Evolutionary conservation across 2,113 vertebrate species (phyloP).

Genomic region (Glaucomys volans): DNA sequence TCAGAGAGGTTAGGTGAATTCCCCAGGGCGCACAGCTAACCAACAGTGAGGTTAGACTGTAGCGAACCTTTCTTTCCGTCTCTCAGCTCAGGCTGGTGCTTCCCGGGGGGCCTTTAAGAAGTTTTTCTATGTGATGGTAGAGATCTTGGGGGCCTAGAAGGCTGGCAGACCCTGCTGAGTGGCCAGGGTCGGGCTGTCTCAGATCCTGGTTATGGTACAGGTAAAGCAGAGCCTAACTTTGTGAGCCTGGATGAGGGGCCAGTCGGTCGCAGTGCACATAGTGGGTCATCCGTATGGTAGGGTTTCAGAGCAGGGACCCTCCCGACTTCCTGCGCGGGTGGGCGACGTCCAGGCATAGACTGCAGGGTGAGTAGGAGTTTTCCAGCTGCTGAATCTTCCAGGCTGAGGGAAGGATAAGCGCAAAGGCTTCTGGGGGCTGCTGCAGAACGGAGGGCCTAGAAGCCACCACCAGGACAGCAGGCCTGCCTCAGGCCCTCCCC

Average conservation of each 20-base stretch:
- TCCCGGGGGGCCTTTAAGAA: not conserved
- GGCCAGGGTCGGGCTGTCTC: not conserved
- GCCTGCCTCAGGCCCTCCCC: not conserved
- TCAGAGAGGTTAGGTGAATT: not conserved
- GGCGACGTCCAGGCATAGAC: not conserved
- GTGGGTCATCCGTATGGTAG: fast-evolving
- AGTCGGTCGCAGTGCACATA: too few relatives aligned
- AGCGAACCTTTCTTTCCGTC: not conserved
- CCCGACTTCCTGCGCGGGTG: not conserved
- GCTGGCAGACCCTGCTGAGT: not conserved
- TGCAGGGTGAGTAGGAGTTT: not conserved
- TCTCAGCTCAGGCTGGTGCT: not conserved
- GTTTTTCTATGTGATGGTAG: not conserved
- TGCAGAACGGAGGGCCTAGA: not conserved
- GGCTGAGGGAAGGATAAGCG: not conserved
- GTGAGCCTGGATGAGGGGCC: not conserved
- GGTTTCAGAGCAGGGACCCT: not conserved
- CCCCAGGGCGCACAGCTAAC: not conserved
- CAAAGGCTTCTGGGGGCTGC: not conserved
- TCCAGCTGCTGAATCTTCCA: not conserved
- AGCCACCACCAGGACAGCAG: not conserved
- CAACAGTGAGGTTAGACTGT: not conserved
- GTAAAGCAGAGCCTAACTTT: not conserved
- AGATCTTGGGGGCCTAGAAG: not conserved
- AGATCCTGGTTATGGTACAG: not conserved